Evolutionary conservation across 2,888 invertebrate species (phyloP).

Genomic region (Sphaeridia pumilis): DNA sequence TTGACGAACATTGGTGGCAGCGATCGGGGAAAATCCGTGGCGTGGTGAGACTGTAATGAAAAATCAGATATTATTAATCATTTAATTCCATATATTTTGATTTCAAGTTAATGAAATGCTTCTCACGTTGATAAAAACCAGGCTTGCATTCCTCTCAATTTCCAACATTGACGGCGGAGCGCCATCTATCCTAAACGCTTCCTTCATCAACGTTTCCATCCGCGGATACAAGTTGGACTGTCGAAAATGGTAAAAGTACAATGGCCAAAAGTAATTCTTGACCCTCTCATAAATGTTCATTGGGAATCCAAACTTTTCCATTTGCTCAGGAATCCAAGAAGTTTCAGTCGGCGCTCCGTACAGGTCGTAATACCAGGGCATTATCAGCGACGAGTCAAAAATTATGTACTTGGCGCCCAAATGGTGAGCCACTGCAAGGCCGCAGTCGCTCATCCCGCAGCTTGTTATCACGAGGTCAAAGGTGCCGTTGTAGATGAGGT

Average conservation of each 20-base stretch:
- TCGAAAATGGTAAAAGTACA: constrained; percentile 13
- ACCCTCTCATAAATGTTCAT: constrained; percentile 19
- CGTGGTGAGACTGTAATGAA: constrained; percentile 18
- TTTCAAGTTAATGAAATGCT: not conserved
- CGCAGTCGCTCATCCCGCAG: constrained; percentile 30
- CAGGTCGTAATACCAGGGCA: constrained; percentile 25
- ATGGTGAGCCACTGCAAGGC: constrained; percentile 21
- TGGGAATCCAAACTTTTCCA: constrained; percentile 7
- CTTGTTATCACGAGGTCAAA: constrained; percentile 29
- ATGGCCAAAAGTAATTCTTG: constrained; percentile 13
- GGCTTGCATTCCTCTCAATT: constrained; percentile 25
- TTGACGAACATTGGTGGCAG: constrained; percentile 25
- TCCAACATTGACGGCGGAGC: constrained; percentile 21
- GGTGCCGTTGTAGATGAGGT: constrained; percentile 20
- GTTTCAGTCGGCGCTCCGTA: constrained; percentile 23
- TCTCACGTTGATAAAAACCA: constrained; percentile 30
- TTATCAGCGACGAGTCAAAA: constrained; percentile 17
- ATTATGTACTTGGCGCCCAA: constrained; percentile 24
- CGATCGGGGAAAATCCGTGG: constrained; percentile 28
- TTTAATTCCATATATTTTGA: not conserved
- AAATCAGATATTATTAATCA: not conserved
- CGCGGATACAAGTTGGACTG: constrained; percentile 13
- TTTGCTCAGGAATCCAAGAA: constrained; percentile 23
- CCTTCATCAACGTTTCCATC: constrained; percentile 15
- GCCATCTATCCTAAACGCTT: constrained; percentile 10